phyloP scores from a whole-genome alignment of 2,888 invertebrate species.

The Euzetes globulus region DNA sequence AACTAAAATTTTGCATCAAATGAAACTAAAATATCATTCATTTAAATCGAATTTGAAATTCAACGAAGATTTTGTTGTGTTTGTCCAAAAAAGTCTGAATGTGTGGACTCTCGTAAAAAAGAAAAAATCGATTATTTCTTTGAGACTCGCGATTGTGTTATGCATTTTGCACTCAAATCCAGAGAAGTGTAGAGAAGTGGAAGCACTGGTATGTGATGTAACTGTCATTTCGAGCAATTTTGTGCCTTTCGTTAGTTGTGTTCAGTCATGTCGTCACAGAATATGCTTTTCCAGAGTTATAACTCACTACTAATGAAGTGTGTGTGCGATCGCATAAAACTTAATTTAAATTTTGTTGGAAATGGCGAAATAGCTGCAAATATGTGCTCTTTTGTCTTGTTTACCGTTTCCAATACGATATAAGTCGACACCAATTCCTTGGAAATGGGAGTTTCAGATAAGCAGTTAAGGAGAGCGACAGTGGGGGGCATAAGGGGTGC shows the following conservation, averaged over 20 bases:
- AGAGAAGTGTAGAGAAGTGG: not conserved
- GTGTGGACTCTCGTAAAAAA: not conserved
- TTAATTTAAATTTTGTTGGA: not conserved
- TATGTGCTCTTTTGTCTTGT: not conserved
- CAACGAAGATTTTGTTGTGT: not conserved
- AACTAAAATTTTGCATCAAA: too few species aligned
- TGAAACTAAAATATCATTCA: too few species aligned
- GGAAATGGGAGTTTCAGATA: conserved; percentile 23
- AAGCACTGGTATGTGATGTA: not conserved
- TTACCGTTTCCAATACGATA: not conserved
- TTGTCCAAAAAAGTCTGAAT: not conserved
- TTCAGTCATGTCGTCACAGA: not conserved
- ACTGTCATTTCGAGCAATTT: conserved; percentile 1
- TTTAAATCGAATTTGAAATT: not conserved
- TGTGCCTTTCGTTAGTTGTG: not conserved
- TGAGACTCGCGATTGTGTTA: conserved; percentile 7
- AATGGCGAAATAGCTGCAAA: not conserved
- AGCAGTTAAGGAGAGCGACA: conserved; percentile 17
- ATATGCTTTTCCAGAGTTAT: not conserved
- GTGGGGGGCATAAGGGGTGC: conserved; percentile 13
- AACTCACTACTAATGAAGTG: not conserved
- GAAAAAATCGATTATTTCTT: conserved; percentile 17
- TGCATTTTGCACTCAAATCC: conserved; percentile 12
- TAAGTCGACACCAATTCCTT: not conserved
- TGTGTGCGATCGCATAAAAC: conserved; percentile 6